Percentiles rank a stretch among this genome's conserved stretches.
Evolutionary conservation across 30 jellyfish, hydroid and myxozoan genomes (phyloP).

Genomic region (Morbakka virulenta): DNA sequence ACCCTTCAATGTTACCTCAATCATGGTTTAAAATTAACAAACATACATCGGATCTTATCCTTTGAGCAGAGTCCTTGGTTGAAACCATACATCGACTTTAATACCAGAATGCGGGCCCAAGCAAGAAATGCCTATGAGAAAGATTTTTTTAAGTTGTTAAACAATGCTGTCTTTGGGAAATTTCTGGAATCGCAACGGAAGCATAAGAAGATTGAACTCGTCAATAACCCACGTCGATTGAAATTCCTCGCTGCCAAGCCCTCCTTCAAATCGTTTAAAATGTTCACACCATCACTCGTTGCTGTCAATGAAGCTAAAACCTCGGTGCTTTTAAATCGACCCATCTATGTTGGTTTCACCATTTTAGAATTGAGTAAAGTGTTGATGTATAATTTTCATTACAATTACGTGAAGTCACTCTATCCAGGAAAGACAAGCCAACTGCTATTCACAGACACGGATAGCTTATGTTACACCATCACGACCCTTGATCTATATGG

Average conservation of each 20-base stretch:
- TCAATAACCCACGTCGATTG: neutral
- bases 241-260: slow-evolving; percentile 28
- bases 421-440: slow-evolving; percentile 5
- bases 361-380: too few relatives aligned
- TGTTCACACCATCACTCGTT: slow-evolving; percentile 25
- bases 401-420: neutral
- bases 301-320: slow-evolving; percentile 39
- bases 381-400: too few relatives aligned
- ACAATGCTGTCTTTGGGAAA: slow-evolving; percentile 52
- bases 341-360: too few relatives aligned
- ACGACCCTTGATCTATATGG: too few relatives aligned
- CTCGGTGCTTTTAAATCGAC: slow-evolving; percentile 27
- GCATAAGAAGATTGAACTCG: slow-evolving; percentile 35
- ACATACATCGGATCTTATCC: slow-evolving; percentile 41
- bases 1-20: slow-evolving; percentile 23
- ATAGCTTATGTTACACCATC: too few relatives aligned
- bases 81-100: slow-evolving; percentile 48
- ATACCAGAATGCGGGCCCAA: slow-evolving; percentile 22
- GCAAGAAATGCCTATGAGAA: slow-evolving; percentile 56
- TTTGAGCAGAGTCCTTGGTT: slow-evolving; percentile 50
- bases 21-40: slow-evolving; percentile 24
- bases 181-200: slow-evolving; percentile 50
- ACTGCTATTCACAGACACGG: slow-evolving; percentile 64
- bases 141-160: too few relatives aligned
- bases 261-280: slow-evolving; percentile 12